Evolutionary conservation across 2,113 vertebrate genomes (phyloP).

Genomic region (Anguilla japonica): DNA sequence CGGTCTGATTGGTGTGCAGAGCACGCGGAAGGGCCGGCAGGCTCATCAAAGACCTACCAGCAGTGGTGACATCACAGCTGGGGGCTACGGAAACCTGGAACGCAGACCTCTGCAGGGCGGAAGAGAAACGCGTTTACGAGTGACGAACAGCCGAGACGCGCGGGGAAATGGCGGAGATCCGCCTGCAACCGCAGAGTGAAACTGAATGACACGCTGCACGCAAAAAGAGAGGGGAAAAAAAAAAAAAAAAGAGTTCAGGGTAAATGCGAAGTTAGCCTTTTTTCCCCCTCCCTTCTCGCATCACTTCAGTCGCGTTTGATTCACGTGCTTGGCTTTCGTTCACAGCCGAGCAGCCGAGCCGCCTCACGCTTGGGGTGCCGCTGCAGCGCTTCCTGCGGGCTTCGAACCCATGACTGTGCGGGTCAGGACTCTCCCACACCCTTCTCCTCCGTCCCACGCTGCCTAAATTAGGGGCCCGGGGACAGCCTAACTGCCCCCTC

Average conservation of each 20-base stretch:
- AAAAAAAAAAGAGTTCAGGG: background rate
- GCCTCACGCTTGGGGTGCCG: background rate
- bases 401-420: background rate
- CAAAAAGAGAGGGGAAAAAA: background rate
- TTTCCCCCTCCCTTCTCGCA: background rate
- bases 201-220: background rate
- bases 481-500: background rate
- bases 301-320: background rate
- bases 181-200: background rate
- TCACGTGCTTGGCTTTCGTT: background rate
- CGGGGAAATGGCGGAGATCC: background rate
- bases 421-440: background rate
- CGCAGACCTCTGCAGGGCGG: background rate
- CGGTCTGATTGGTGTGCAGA: too few relatives aligned
- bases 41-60: too few relatives aligned
- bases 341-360: background rate
- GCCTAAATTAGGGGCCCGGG: background rate
- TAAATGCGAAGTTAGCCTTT: background rate
- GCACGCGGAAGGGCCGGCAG: background rate
- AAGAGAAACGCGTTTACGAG: background rate
- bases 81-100: background rate
- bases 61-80: background rate
- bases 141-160: background rate
- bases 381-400: background rate
- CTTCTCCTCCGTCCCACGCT: background rate